phyloP scores from a whole-genome alignment of 2,797 vertebrate species.

The Phylloscopus collybita region DNA sequence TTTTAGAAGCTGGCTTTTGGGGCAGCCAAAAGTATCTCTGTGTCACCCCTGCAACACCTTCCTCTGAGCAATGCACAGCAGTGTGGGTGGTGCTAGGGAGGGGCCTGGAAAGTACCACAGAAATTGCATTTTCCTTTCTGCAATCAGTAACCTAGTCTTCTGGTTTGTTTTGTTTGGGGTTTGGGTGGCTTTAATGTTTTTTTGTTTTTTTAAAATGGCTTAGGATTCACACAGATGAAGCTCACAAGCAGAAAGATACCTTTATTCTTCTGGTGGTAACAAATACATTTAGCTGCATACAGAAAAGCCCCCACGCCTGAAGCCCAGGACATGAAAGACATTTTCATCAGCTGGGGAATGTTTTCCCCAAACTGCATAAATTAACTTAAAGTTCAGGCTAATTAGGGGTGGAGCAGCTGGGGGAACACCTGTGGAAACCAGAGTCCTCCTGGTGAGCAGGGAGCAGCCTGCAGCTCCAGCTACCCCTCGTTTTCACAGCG shows the following conservation, averaged over 20 bases:
- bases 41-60: background rate
- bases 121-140: background rate
- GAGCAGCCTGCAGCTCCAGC: background rate
- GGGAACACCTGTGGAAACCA: background rate
- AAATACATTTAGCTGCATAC: background rate
- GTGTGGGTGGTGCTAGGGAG: too few species aligned
- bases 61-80: background rate
- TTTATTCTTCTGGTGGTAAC: background rate
- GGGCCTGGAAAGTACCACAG: background rate
- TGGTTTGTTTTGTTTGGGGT: background rate
- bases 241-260: background rate
- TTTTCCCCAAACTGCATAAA: background rate
- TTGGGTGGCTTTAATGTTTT: background rate
- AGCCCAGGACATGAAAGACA: background rate
- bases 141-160: background rate
- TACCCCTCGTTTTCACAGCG: background rate
- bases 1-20: background rate
- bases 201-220: background rate
- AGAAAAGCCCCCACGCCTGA: background rate
- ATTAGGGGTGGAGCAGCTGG: background rate
- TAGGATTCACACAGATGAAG: background rate
- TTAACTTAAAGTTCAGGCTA: background rate
- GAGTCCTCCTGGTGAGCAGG: background rate
- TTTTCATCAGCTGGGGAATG: background rate
- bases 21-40: background rate